Evolutionary conservation across 1,140 invertebrate genomes (phyloP), one percentile per base, ranked within the genome.

Genomic region (Drosophila cardini): DNA sequence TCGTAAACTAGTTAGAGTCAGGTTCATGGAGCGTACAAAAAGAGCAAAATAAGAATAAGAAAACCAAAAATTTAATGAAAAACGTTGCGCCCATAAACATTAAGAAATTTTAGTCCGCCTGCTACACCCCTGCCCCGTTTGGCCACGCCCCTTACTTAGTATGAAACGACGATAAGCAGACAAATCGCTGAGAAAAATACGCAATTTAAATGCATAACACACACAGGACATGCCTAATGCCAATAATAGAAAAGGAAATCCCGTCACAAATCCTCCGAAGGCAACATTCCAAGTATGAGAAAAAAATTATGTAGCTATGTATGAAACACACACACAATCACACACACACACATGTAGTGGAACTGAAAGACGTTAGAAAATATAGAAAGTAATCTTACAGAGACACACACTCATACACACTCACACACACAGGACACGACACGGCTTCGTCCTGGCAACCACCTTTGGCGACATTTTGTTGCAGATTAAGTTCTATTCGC

Each of bases 181-280:
- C 90, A 91, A 91, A 91, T 91, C 86, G 90, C 84, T 90, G 85
- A 90, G 87, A 91, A 91, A 91, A 91, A 91, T 91, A 91, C 90
- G 90, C 90, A 91, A 91, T 91, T 91, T 91, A 91, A 91, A 91
- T 91, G 90, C 90, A 91, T 91, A 91, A 91, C 90, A 91, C 90
- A 91, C 90, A 91, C 79, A 91, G 90, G 90, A 91, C 90, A 91
- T 91, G 90, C 87, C 90, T 91, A 91, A 91, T 91, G 90, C 90
- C 90, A 91, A 91, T 91, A 91, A 91, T 91, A 91, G 90, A 91
- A 91, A 91, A 91, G 90, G 90, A 91, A 91, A 91, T 91, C 90
- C 90, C 85, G 81, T 89, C 90, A 91, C 89, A 91, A 91, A 91
- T 91, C 90, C 90, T 89, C 79, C 72, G 71, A 89, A 78, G 76